Evolutionary conservation across 2,888 invertebrate species (phyloP).

Genomic region (Sinelater perroti): DNA sequence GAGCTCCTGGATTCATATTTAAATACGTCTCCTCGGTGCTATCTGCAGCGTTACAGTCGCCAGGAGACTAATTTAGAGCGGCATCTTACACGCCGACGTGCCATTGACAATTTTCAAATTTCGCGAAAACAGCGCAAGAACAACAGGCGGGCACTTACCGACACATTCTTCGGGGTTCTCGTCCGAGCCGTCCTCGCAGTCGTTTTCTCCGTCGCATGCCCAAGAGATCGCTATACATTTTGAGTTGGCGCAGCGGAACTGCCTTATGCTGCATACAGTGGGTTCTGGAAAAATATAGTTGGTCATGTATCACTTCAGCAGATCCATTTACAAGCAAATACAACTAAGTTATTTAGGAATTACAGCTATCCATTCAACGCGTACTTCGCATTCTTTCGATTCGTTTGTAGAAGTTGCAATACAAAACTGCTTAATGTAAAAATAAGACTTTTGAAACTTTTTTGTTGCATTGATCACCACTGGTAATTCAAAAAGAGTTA

Average conservation of each 20-base stretch:
- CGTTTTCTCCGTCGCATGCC: conserved; percentile 81
- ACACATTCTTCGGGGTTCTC: conserved; percentile 77
- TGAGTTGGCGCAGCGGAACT: conserved; percentile 78
- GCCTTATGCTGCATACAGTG: conserved; percentile 70
- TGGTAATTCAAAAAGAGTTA: no score
- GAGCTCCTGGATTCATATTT: neutral
- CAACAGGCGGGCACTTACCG: conserved; percentile 61
- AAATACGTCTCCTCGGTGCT: conserved; percentile 4
- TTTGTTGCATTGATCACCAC: no score
- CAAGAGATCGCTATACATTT: conserved; percentile 80
- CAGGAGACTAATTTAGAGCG: neutral
- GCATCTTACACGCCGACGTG: neutral
- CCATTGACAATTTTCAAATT: no score
- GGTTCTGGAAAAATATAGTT: conserved; percentile 51
- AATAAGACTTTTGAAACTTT: no score
- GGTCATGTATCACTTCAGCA: no score
- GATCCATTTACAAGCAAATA: no score
- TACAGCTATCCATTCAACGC: no score
- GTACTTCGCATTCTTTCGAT: no score
- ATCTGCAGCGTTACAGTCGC: conserved; percentile 8
- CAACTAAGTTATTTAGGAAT: no score
- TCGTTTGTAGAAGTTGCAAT: no score
- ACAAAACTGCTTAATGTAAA: no score
- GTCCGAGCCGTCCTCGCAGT: conserved; percentile 85
- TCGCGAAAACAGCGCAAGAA: no score